These are phyloP conservation scores for Lithophane socia DNA, from an alignment of 2,888 invertebrate genomes.

Conservation along the genomic window DNA sequence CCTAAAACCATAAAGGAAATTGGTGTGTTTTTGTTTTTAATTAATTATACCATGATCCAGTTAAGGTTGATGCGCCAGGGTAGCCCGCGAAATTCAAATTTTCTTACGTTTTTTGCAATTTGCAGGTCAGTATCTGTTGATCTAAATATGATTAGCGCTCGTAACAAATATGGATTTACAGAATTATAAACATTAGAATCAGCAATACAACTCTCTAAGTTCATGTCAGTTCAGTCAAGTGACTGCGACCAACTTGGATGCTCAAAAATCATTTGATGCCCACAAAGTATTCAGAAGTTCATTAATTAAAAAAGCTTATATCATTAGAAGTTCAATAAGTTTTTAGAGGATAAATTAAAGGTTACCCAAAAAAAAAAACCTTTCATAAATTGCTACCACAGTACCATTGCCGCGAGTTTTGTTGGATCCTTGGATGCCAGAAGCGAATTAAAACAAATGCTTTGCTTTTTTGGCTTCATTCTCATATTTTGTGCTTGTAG, in stretches of 20 bases:
- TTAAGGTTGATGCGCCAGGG: no score
- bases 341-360: background rate
- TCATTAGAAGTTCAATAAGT: background rate
- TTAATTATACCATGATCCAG: background rate
- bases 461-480: background rate
- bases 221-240: no score
- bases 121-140: no score
- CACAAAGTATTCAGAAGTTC: background rate
- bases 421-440: background rate
- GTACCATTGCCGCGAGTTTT: background rate
- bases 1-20: no score
- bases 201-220: no score
- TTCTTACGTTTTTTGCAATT: no score
- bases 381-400: background rate
- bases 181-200: no score
- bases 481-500: background rate
- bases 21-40: background rate
- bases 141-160: no score
- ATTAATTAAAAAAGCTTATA: background rate
- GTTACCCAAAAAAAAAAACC: background rate
- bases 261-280: background rate
- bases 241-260: background rate
- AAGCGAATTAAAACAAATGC: background rate
- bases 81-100: no score
- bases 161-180: no score